Evolutionary conservation across 2,888 invertebrate genomes (phyloP).

Genomic region (Trichacis sp.): DNA sequence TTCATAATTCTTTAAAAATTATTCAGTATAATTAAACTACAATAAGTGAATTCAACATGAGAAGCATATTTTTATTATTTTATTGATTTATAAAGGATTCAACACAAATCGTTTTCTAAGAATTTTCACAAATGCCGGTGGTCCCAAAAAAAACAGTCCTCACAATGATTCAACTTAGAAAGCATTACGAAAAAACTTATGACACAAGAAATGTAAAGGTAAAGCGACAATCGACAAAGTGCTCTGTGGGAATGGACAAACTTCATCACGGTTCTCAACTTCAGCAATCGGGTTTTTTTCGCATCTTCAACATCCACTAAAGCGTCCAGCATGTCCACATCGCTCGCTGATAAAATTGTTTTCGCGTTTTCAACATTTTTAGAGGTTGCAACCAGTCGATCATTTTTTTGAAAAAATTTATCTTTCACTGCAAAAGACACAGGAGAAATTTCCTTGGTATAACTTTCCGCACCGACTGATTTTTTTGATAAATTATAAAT

Average conservation of each 20-base stretch:
- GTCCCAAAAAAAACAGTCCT: constrained; percentile 30
- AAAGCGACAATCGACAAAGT: constrained; percentile 53
- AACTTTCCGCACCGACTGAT: no score
- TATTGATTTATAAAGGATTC: no score
- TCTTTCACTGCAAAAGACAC: no score
- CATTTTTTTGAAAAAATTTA: no score
- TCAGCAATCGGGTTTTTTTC: neutral
- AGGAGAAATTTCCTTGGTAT: no score
- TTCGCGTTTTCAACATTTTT: neutral
- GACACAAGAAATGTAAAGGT: constrained; percentile 55
- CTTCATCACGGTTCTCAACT: neutral
- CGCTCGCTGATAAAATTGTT: neutral
- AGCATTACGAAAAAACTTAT: constrained; percentile 51
- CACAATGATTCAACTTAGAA: constrained; percentile 44
- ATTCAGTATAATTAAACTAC: no score
- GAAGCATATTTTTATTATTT: no score
- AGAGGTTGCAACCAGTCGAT: no score
- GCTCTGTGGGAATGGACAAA: constrained; percentile 44
- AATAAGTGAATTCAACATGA: no score
- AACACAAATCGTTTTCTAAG: constrained; percentile 21
- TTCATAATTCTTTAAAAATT: no score
- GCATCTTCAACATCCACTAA: neutral
- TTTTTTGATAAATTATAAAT: no score
- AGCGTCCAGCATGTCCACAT: neutral
- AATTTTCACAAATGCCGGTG: neutral